Base-by-base conservation (phyloP, 2,797 vertebrate genomes). In the Rhabdomys pumilio region DNA sequence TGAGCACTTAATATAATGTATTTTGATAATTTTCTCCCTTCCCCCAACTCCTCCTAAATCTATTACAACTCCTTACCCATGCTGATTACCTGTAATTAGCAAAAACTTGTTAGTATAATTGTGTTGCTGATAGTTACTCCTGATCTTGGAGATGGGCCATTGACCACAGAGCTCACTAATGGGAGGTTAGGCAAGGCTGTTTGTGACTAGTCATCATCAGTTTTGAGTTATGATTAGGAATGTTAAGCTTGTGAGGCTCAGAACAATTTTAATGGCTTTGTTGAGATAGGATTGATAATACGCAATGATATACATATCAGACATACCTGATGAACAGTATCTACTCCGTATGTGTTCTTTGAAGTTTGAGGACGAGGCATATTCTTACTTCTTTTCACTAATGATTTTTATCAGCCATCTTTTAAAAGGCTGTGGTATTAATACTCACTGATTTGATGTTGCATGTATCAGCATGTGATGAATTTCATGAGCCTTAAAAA, bases 401-500 rank as follows among this genome's bases (percentile, higher is more conserved):
- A 26, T 91, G 77, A 77, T 9, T 65, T 91, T 81, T 90, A 77
- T 87, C n/a, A 93, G 72, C 13, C 2, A 53, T 59, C 22, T 87
- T 90, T 47, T 91, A 14, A 91, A 83, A 61, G 89, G 8, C 11
- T 57, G 19, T 50, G n/a, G 67, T 90, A 80, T n/a, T 53, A 86
- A 12, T n/a, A n/a, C 12, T 94, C 34, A 80, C 34, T 87, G 88
- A 94, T 93, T 96, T 90, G 59, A 57, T 85, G 9, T 88, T 95
- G 53, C 55, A 47, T 91, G 7, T 91, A 53, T 89, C n/a, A 83
- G 73, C 75, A 90, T 57, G 76, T 75, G 41, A 24, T 88, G 29
- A 95, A 96, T 96, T 91, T 90, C 20, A 82, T 13, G 20, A 92
- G 20, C 34, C 94, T 96, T 95, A 67, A 22, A 95, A 94, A 86